These are phyloP conservation scores for Callyntrura sp. DNA, from an alignment of 2,888 invertebrate genomes.

Conservation along the genomic window DNA sequence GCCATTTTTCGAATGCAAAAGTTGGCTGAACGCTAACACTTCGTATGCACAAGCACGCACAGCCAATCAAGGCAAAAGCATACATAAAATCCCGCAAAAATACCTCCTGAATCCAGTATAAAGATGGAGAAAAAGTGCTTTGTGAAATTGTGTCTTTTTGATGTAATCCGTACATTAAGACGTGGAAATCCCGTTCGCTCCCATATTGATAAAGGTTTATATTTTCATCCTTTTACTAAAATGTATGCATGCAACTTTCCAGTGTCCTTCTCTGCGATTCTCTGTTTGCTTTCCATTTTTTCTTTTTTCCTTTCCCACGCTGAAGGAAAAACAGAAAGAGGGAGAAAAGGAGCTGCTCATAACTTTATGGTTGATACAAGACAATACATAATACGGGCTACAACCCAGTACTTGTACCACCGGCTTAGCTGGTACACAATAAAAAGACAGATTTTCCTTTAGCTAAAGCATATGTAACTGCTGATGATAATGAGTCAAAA, in stretches of 20 bases:
- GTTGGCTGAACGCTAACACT: too few species aligned
- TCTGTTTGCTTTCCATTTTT: not conserved
- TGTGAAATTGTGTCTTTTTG: constrained; percentile 23
- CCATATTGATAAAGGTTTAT: constrained; percentile 37
- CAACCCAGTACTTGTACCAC: too few species aligned
- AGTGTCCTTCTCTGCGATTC: not conserved
- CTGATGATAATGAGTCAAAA: too few species aligned
- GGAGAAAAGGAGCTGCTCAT: not conserved
- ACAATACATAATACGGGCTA: too few species aligned
- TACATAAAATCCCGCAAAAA: not conserved
- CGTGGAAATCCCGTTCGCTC: constrained; percentile 21
- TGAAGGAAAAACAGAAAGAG: not conserved
- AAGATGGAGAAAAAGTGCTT: not conserved
- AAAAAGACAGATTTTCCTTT: too few species aligned
- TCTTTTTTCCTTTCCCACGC: not conserved
- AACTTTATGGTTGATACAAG: too few species aligned
- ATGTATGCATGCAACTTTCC: not conserved
- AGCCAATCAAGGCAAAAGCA: constrained; percentile 29
- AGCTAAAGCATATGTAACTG: too few species aligned
- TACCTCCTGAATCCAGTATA: not conserved
- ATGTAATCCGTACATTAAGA: constrained; percentile 29
- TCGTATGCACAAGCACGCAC: not conserved
- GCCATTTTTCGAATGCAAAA: not conserved
- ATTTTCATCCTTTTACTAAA: not conserved
- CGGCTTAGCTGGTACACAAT: too few species aligned